Conservation (phyloP, 2,888 invertebrate genomes). For the Stomorhina lunata region DNA sequence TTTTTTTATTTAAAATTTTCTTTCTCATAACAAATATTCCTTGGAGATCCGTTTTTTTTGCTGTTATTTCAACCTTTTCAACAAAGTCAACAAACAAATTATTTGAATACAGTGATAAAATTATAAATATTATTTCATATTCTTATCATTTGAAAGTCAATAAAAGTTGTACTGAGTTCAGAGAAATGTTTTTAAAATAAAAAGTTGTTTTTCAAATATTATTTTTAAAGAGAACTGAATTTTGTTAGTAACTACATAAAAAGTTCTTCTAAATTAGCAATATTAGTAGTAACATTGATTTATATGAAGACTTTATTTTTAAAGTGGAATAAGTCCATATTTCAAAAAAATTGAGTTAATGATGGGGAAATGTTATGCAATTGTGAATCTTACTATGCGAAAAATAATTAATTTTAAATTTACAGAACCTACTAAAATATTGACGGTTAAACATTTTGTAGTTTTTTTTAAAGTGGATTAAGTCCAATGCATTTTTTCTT, state of each 20-base stretch:
- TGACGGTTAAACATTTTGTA: too few species aligned
- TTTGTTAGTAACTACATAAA: not conserved
- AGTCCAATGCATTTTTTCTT: too few species aligned
- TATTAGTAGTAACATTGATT: too few species aligned
- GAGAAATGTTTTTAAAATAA: not conserved
- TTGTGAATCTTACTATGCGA: too few species aligned
- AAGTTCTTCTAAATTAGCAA: not conserved
- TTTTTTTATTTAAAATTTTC: not conserved
- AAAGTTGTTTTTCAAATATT: not conserved
- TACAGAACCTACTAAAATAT: too few species aligned
- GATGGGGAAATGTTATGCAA: too few species aligned
- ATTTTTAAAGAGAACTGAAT: not conserved
- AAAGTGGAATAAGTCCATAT: too few species aligned
- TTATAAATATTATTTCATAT: not conserved
- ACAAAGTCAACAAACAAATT: not conserved
- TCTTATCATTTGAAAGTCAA: constrained; percentile 5
- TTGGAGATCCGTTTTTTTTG: constrained; percentile 43
- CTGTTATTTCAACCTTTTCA: not conserved
- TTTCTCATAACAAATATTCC: not conserved
- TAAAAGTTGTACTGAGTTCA: not conserved
- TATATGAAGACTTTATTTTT: too few species aligned
- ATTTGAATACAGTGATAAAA: not conserved
- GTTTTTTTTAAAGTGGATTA: too few species aligned
- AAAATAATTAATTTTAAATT: too few species aligned
- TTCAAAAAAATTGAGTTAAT: too few species aligned